Base-by-base conservation (phyloP, 2,888 invertebrate species). In the Melangyna quadrimaculata region DNA sequence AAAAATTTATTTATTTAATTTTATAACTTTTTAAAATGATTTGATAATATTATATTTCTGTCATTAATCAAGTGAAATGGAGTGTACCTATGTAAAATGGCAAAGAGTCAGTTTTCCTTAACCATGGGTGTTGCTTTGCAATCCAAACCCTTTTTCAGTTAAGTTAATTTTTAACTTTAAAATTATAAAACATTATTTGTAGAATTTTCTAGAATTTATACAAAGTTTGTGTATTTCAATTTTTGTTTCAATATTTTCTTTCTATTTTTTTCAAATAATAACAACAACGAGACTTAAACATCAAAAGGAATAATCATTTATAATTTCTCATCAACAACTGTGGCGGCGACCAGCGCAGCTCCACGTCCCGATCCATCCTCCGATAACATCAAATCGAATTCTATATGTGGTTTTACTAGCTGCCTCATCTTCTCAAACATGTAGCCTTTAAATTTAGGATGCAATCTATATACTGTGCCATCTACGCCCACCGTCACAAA, bases 331-430 rank as follows among this genome's bases (percentile, higher is more conserved):
- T 75, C 74, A 57, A 29, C 71, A 24, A 80, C 84, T 22, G 77
- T 98, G 4, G 98, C 98, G 10, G 98, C 98, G 7, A 98, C 98
- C 77, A 98, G 93, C 63, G 98, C 98, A 61, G 98, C 98, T 32
- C 98, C 98, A 88, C 97, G 95, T 17, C 98, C 98, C 89, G 98
- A 98, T 63, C 98, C 98, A 91, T 98, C 98, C 91, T 98, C 97
- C 0, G 98, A 98, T 72, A 98, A 93, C 97, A 98, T 98, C 88
- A 98, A 93, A 92, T 97, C 96, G 92, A 97, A 98, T 95, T 97
- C 94, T 88, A 96, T 93, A 75, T 94, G 94, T 1, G 96, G 95
- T 65, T 93, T 94, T 10, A 96, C 94, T 81, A 98, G 94, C 89
- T 95, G 94, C 37, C 94, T 93, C 90, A 98, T 97, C 92, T 96